These are phyloP conservation scores for Leucophora obtusa DNA, from an alignment of 2,888 invertebrate species.

Conservation along the genomic window DNA sequence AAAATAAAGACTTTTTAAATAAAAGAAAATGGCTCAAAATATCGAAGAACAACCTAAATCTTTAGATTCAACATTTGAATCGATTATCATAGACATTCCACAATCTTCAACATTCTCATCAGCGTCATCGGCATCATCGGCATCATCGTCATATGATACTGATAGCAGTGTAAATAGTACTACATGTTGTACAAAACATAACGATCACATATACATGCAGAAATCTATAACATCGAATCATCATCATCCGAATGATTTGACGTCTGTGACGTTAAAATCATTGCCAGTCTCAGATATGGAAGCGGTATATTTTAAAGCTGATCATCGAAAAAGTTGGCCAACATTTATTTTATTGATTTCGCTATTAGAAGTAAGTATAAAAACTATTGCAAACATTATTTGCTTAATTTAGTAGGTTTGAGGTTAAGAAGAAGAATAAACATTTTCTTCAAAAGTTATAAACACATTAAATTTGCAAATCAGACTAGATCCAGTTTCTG, in stretches of 20 bases:
- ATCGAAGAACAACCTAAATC: conserved; percentile 50
- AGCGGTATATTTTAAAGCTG: conserved; percentile 70
- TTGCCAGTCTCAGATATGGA: conserved; percentile 54
- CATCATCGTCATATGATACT: conserved; percentile 72
- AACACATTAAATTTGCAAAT: no score
- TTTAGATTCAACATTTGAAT: conserved; percentile 66
- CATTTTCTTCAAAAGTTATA: no score
- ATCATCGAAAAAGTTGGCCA: conserved; percentile 73
- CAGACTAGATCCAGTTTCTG: no score
- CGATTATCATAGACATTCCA: conserved; percentile 76
- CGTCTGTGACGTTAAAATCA: conserved; percentile 30
- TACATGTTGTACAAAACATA: conserved; percentile 75
- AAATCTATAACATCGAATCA: conserved; percentile 60
- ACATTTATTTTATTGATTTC: conserved; percentile 75
- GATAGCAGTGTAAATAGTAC: conserved; percentile 75
- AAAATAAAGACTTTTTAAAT: conserved; percentile 35
- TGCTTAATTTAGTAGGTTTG: no score
- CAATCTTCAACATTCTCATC: conserved; percentile 64
- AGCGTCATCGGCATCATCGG: conserved; percentile 67
- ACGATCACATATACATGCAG: conserved; percentile 75
- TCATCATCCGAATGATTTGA: conserved; percentile 7
- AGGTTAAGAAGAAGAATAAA: no score
- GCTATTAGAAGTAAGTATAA: conserved; percentile 73
- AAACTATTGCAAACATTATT: background rate
- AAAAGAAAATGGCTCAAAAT: conserved; percentile 58